Base-by-base conservation (phyloP, 2,113 vertebrate species). In the Pteruthius melanotis region DNA sequence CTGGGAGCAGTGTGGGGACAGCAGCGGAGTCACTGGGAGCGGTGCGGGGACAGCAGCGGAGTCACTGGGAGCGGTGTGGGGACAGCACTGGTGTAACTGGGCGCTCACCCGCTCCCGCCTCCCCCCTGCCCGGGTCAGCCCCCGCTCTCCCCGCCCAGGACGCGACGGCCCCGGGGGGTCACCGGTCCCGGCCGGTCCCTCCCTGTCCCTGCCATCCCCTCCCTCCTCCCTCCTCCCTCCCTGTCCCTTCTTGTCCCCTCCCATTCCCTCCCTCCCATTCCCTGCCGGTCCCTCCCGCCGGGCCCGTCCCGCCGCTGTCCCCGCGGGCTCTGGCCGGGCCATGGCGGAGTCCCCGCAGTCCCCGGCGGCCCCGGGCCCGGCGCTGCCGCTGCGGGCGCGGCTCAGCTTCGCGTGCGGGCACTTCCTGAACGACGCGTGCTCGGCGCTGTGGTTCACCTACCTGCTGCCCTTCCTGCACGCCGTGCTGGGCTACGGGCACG, bases 381-480 rank as follows among this genome's bases (percentile, higher is more conserved):
- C 45, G 50, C 79, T 98, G 54, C 77, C 98, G 4, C 45, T 97
- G 56, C 87, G 50, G 28, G 74, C 94, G 69, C 98, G 97, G 44
- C 90, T 99, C 77, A 98, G 98, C 96, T 99, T 98, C 61, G 98
- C 99, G 2, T 98, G 96, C 49, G 99, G 98, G 9, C 98, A 99
- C 95, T 98, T 99, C 94, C 98, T 99, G 5, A 99, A 99, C 88
- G 99, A 99, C 91, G 93, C 99, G 74, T 99, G 99, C 65, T 99
- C 99, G 3, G 99, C 99, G 31, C 99, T 99, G 98, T 99, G 99
- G 99, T 99, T 99, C 97, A 99, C 99, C 0, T 99, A 99, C 96
- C 98, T 99, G 56, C 98, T 99, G 94, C 98, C 99, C 6, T 99
- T 97, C 95, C 97, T 99, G 97, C 99, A 99, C 94, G 97, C 98